Conservation (phyloP, 2,888 invertebrate genomes). For the Chydorus sphaericus region DNA sequence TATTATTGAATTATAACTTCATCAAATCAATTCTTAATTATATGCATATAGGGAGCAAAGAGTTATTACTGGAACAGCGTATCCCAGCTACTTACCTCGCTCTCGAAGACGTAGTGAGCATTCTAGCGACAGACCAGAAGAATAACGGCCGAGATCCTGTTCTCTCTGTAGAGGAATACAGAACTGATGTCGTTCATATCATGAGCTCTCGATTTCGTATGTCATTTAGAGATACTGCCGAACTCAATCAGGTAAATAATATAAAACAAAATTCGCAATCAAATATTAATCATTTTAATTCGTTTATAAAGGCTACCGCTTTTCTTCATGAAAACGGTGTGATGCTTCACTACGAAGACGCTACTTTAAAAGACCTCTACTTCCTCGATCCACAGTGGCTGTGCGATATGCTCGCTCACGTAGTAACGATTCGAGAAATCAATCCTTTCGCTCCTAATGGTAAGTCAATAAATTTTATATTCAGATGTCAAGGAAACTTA, state of each 20-base stretch:
- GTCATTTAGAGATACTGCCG: conserved; percentile 72
- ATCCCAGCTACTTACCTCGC: conserved; percentile 92
- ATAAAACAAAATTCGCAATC: not conserved
- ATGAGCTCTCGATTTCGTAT: conserved; percentile 52
- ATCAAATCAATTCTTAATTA: too few species aligned
- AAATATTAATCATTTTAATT: conserved; percentile 27
- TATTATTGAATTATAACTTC: not conserved
- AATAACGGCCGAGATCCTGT: conserved; percentile 56
- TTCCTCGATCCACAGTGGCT: conserved; percentile 98
- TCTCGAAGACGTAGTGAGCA: conserved; percentile 77
- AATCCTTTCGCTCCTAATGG: conserved; percentile 87
- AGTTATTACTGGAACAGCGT: conserved; percentile 76
- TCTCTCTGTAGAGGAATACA: conserved; percentile 62
- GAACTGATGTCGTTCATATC: conserved; percentile 36
- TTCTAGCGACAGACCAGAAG: conserved; percentile 60
- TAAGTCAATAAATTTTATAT: conserved; percentile 20
- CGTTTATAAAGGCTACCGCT: conserved; percentile 78
- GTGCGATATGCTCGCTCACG: conserved; percentile 92
- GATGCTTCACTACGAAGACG: conserved; percentile 84
- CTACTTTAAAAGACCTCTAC: conserved; percentile 82
- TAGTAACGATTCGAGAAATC: conserved; percentile 91
- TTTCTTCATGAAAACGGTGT: conserved; percentile 98
- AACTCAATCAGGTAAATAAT: conserved; percentile 34
- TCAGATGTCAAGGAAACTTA: not conserved
- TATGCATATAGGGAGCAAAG: conserved; percentile 56